Evolutionary conservation across 2,888 invertebrate genomes (phyloP).

Genomic region (Eustalomyia histrio): DNA sequence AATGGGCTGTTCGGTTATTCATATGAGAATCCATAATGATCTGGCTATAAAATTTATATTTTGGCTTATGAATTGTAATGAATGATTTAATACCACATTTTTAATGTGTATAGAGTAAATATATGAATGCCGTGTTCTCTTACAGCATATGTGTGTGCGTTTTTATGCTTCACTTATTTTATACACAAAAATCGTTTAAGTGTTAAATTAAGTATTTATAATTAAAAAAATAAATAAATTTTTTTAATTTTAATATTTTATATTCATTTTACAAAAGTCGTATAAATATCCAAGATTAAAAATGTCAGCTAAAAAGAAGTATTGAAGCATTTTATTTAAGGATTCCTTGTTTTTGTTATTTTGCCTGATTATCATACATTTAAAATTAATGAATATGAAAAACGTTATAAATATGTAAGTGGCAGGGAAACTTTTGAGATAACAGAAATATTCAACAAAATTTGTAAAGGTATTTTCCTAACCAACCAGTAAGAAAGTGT

Average conservation of each 20-base stretch:
- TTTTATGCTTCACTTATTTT: constrained; percentile 39
- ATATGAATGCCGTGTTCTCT: neutral
- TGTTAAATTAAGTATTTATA: constrained; percentile 61
- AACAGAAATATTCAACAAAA: no score
- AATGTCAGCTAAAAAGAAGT: constrained; percentile 21
- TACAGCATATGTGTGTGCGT: constrained; percentile 1
- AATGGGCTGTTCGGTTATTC: neutral
- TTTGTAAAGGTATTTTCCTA: no score
- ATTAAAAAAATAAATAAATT: constrained; percentile 43
- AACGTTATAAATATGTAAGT: no score
- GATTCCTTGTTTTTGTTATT: neutral
- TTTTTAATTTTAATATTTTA: constrained; percentile 11
- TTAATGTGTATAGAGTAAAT: neutral
- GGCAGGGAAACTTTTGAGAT: no score
- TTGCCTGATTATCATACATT: neutral
- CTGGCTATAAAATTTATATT: constrained; percentile 27
- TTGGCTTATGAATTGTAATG: constrained; percentile 10
- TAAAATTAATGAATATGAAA: no score
- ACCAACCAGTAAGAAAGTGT: no score
- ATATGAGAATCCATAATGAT: constrained; percentile 11
- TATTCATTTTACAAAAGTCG: constrained; percentile 13
- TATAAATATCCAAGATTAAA: constrained; percentile 33
- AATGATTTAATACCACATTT: constrained; percentile 1
- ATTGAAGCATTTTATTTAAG: constrained; percentile 13
- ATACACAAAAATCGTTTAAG: constrained; percentile 42